phyloP scores from a whole-genome alignment of 2,888 invertebrate species.

The Volucella zonaria region DNA sequence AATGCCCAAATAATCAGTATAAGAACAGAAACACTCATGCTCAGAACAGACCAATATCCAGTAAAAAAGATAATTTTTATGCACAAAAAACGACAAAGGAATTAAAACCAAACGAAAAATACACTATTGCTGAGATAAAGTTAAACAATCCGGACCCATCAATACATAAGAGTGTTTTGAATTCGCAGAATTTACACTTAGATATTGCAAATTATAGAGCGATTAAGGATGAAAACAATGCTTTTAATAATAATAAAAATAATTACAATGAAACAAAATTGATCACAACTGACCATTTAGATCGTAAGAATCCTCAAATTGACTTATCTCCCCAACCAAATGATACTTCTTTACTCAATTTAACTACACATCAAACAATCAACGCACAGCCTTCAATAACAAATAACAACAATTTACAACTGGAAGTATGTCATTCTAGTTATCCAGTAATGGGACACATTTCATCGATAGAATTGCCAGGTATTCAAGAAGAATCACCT shows the following conservation, averaged over 20 bases:
- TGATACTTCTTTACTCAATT: slow-evolving; percentile 8
- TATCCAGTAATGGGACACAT: slow-evolving; percentile 49
- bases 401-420: slow-evolving; percentile 60
- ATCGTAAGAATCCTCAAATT: slow-evolving; percentile 60
- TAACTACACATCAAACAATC: background rate
- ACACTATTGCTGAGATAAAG: too few species aligned
- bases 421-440: slow-evolving; percentile 40
- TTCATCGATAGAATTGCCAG: slow-evolving; percentile 61
- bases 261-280: slow-evolving; percentile 67
- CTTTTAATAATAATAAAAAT: slow-evolving; percentile 50
- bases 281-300: slow-evolving; percentile 70
- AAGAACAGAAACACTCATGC: too few species aligned
- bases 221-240: slow-evolving; percentile 26
- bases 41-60: too few species aligned
- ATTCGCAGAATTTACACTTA: background rate
- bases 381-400: background rate
- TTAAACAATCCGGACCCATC: too few species aligned
- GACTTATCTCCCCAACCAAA: slow-evolving; percentile 51
- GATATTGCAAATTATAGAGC: background rate
- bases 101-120: too few species aligned
- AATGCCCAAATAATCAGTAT: too few species aligned
- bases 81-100: too few species aligned
- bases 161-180: background rate
- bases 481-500: slow-evolving; percentile 70
- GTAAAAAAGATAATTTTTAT: too few species aligned